Evolutionary conservation across 2,113 vertebrate genomes (phyloP), one percentile per base, ranked within the genome.

Genomic region (Takifugu bimaculatus): DNA sequence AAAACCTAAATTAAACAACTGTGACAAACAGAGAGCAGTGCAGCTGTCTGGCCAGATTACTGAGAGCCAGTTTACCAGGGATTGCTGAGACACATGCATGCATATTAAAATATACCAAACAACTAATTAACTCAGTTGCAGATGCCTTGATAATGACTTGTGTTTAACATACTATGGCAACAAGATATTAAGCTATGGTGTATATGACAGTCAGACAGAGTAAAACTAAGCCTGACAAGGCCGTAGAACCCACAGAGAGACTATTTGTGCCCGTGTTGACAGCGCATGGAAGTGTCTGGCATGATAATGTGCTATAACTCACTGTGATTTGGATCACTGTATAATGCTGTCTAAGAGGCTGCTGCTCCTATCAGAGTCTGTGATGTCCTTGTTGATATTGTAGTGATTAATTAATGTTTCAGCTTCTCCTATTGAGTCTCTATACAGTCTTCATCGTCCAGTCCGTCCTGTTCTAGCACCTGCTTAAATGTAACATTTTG

Each of bases 141-240:
- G 80, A 74, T 77, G 80, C 84, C 68, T 72, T 75, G 78, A 53
- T 84, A 82, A 87, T 79, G 68, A 77, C 47, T 59, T 66, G 71
- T 73, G 66, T 68, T 69, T 70, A 80, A 65, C 80, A 66, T 76
- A 20, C 20, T 20, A 75, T 80, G 75, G 79, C 47, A 52, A 61
- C 7, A 62, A 65, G 62, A 75, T 78, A 86, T 83, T 80, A 82
- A 66, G 64, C 67, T 60, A 66, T 77, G 25, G 69, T 52, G 50
- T 72, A 71, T 15, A 29, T 70, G 73, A 56, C 65, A 75, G 61
- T 11, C 26, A 54, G 53, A 57, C 50, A 14, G 50, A 59, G 25
- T 48, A 49, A 63, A 51, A 60, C 26, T 58, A 52, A 76, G 57
- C 39, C 52, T 57, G 70, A 44, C 4, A 58, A 65, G 45, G 53